Percentiles rank a stretch among this genome's conserved stretches.
Evolutionary conservation across 2,888 invertebrate species (phyloP).

Genomic region (Chydorus sphaericus): DNA sequence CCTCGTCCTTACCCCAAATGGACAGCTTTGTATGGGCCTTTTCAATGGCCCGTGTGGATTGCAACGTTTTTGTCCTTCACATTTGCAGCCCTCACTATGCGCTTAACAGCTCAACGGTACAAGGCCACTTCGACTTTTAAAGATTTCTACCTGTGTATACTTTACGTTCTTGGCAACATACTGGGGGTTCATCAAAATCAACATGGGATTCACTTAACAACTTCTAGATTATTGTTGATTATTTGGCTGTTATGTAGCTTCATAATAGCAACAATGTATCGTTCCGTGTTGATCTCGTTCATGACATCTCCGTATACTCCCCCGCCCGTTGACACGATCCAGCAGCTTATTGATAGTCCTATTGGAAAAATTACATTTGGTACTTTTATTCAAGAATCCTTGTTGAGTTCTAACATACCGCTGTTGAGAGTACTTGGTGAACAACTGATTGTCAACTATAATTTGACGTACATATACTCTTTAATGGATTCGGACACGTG

Average conservation of each 20-base stretch:
- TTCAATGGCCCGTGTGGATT: neutral
- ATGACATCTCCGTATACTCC: constrained; percentile 22
- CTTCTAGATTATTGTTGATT: neutral
- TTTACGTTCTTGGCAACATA: neutral
- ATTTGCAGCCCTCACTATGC: neutral
- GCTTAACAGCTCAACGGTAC: neutral
- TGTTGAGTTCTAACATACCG: constrained; percentile 50
- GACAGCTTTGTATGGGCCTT: constrained; percentile 11
- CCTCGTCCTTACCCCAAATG: constrained; percentile 9
- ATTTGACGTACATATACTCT: constrained; percentile 46
- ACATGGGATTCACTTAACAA: neutral
- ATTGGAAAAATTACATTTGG: constrained; percentile 58
- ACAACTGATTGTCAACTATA: constrained; percentile 31
- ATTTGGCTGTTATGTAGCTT: constrained; percentile 3
- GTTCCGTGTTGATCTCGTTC: constrained; percentile 32
- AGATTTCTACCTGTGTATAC: too few species aligned
- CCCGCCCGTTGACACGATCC: constrained; percentile 51
- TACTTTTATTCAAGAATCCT: constrained; percentile 50
- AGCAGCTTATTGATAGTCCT: constrained; percentile 46
- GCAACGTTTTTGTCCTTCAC: neutral
- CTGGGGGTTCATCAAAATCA: neutral
- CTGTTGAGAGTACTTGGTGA: constrained; percentile 48
- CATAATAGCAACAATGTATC: constrained; percentile 37
- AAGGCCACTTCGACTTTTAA: too few species aligned
- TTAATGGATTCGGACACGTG: constrained; percentile 52